Conservation (phyloP, 2,797 vertebrate species). For the Sebastes ruberrimus region DNA sequence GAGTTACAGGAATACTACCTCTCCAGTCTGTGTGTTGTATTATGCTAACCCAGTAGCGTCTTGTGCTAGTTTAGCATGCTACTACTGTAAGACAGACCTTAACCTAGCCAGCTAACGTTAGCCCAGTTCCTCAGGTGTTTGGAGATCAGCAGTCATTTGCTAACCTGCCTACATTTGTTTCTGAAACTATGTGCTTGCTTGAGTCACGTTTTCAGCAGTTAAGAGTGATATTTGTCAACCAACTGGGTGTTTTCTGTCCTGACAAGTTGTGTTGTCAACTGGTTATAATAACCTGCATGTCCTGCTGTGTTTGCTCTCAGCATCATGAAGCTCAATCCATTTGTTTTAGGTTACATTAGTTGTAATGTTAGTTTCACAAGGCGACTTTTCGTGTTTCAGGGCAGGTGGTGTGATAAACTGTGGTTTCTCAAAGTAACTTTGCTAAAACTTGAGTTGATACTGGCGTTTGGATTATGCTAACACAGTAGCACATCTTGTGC, state of each 20-base stretch:
- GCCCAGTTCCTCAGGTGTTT: too few relatives aligned
- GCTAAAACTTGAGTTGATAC: background rate
- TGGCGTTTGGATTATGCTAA: conserved; percentile 23
- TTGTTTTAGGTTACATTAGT: conserved; percentile 66
- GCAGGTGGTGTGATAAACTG: background rate
- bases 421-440: too few relatives aligned
- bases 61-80: conserved; percentile 28
- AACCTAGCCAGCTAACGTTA: background rate
- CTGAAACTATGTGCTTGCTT: accelerated
- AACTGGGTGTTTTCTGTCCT: background rate
- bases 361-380: too few relatives aligned
- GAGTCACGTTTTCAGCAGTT: background rate
- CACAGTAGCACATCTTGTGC: background rate
- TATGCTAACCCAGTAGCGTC: conserved; percentile 34
- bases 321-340: conserved; percentile 94
- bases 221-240: too few relatives aligned
- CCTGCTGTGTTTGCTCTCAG: conserved; percentile 5
- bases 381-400: background rate
- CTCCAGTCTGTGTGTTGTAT: background rate
- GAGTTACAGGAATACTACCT: accelerated
- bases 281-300: background rate
- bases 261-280: accelerated
- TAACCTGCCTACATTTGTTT: accelerated
- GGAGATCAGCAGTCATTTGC: background rate
- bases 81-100: background rate